A percentile compares a stretch with the other conserved stretches of the same genome.
phyloP scores from a whole-genome alignment of 2,888 invertebrate genomes.

The Selenia dentaria region DNA sequence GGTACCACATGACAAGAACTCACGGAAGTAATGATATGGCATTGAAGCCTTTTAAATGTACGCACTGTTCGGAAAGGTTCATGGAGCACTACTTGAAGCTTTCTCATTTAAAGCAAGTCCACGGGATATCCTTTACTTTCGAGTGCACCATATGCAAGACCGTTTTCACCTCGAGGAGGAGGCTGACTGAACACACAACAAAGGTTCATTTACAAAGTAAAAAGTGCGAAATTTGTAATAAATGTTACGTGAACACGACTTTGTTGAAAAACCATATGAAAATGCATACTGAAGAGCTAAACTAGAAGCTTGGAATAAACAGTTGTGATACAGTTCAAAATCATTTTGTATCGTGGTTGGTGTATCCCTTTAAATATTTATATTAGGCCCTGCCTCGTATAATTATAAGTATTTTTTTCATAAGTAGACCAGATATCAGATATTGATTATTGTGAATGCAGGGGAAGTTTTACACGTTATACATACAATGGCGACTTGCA shows the following conservation, averaged over 20 bases:
- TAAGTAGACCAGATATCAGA: no score
- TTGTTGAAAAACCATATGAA: not conserved
- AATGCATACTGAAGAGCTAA: not conserved
- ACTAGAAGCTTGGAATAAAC: no score
- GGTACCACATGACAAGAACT: not conserved
- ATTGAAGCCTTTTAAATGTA: not conserved
- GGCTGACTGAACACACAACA: not conserved
- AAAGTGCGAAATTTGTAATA: not conserved
- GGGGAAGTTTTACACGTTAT: no score
- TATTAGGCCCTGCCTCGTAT: no score
- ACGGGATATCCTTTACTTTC: not conserved
- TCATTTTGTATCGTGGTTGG: no score
- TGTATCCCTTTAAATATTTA: no score
- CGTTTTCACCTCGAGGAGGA: not conserved
- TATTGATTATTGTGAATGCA: no score
- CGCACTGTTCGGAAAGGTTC: not conserved
- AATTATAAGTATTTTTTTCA: no score
- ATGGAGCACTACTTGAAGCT: not conserved
- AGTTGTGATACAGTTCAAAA: no score
- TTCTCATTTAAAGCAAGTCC: not conserved
- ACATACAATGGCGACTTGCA: no score
- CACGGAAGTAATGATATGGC: not conserved
- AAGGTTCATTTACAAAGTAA: not conserved
- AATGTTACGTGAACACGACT: not conserved
- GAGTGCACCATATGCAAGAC: not conserved